Evolutionary conservation across 2,113 vertebrate species (phyloP).

Genomic region (Bombycilla garrulus): DNA sequence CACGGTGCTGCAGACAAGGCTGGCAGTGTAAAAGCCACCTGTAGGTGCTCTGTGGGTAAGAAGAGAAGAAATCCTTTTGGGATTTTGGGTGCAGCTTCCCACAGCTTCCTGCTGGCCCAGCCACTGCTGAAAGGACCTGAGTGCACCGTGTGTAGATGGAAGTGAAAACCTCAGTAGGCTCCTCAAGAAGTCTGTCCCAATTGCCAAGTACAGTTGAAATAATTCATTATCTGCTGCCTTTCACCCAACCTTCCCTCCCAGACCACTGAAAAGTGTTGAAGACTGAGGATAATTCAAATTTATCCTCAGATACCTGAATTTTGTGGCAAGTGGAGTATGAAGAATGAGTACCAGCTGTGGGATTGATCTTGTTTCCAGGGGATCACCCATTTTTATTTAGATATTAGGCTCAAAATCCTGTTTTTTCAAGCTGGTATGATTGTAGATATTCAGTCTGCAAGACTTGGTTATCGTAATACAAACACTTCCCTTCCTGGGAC

Average conservation of each 20-base stretch:
- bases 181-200: not conserved
- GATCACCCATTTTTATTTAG: not conserved
- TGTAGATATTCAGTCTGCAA: not conserved
- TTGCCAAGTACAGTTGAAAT: not conserved
- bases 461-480: not conserved
- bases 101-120: constrained; percentile 3
- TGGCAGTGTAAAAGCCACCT: not conserved
- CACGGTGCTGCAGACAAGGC: not conserved
- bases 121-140: not conserved
- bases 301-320: not conserved
- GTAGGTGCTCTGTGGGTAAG: not conserved
- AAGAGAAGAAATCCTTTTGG: not conserved
- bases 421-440: not conserved
- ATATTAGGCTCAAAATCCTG: not conserved
- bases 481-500: not conserved
- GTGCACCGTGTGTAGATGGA: not conserved
- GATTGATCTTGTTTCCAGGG: not conserved
- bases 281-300: not conserved
- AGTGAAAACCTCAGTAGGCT: not conserved
- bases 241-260: not conserved
- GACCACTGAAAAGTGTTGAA: not conserved
- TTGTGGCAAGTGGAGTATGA: not conserved
- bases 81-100: not conserved
- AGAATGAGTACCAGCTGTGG: not conserved
- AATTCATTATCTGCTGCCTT: not conserved